phyloP scores from a whole-genome alignment of 2,113 vertebrate genomes.

The Lepus timidus region DNA sequence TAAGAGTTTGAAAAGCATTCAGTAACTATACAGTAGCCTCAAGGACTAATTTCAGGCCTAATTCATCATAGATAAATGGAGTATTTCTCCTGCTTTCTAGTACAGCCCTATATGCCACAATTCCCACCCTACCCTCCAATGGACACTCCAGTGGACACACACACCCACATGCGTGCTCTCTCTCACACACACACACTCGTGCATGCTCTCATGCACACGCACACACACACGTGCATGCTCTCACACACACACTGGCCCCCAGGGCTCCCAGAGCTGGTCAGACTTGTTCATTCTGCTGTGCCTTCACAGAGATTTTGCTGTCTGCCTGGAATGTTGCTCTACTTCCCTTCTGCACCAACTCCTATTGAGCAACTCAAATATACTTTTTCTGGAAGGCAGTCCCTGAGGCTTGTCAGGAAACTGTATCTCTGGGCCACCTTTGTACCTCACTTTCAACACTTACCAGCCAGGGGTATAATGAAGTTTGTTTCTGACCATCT shows the following conservation, averaged over 20 bases:
- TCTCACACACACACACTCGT: neutral
- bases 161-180: neutral
- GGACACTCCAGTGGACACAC: neutral
- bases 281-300: neutral
- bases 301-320: neutral
- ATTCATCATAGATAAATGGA: neutral
- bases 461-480: neutral
- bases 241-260: neutral
- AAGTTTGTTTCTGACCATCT: conserved; percentile 9
- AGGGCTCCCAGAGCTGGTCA: neutral
- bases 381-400: neutral
- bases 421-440: neutral
- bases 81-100: neutral
- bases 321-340: neutral
- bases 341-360: neutral
- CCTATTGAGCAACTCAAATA: neutral
- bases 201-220: neutral
- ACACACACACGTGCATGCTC: neutral
- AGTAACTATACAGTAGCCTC: neutral
- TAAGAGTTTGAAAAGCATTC: conserved; percentile 18
- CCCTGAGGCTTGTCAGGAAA: neutral
- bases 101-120: too few species aligned
- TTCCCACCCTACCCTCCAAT: neutral
- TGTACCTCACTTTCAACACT: neutral
- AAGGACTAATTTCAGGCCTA: neutral